A percentile compares a stretch with the other conserved stretches of the same genome.
phyloP scores from a whole-genome alignment of 2,888 invertebrate genomes.

The Drosophila stalkeri region DNA sequence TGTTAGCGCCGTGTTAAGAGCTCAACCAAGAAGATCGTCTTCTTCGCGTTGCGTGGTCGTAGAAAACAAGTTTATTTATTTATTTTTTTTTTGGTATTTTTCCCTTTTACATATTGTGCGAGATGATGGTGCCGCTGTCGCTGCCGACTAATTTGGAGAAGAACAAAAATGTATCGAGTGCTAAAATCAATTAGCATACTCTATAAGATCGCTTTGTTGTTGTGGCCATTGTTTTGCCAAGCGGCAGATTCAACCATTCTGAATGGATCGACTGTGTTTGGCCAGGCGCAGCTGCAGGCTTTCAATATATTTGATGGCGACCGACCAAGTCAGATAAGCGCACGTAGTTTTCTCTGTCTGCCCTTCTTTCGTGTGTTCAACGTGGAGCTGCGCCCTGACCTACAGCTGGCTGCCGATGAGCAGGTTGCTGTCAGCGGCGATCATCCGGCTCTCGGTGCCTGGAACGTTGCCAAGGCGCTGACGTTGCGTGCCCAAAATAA shows the following conservation, averaged over 20 bases:
- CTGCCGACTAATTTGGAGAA: slow-evolving; percentile 51
- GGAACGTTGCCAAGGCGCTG: slow-evolving; percentile 88
- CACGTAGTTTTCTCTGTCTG: slow-evolving; percentile 70
- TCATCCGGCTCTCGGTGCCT: slow-evolving; percentile 89
- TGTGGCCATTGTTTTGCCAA: slow-evolving; percentile 40
- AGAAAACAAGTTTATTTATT: slow-evolving; percentile 61
- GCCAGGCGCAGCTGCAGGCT: slow-evolving; percentile 48
- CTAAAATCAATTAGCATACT: slow-evolving; percentile 78
- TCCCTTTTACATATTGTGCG: slow-evolving; percentile 41
- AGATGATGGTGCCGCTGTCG: slow-evolving; percentile 49
- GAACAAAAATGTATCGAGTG: slow-evolving; percentile 73
- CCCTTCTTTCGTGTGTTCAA: slow-evolving; percentile 79
- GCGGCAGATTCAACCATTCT: slow-evolving; percentile 19
- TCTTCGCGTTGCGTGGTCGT: slow-evolving; percentile 23
- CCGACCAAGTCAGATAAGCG: slow-evolving; percentile 43
- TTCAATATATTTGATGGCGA: slow-evolving; percentile 64
- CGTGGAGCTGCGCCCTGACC: slow-evolving; percentile 83
- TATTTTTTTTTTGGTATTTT: slow-evolving; percentile 29
- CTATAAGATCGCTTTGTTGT: slow-evolving; percentile 47
- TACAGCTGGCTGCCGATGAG: slow-evolving; percentile 87
- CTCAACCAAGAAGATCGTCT: slow-evolving; percentile 37
- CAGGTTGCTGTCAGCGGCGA: slow-evolving; percentile 90
- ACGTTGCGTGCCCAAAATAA: slow-evolving; percentile 75
- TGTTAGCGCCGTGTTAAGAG: slow-evolving; percentile 63
- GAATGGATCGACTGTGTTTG: slow-evolving; percentile 62